Evolutionary conservation across 2,888 invertebrate genomes (phyloP).

Genomic region (Cylindroiulus punctatus): DNA sequence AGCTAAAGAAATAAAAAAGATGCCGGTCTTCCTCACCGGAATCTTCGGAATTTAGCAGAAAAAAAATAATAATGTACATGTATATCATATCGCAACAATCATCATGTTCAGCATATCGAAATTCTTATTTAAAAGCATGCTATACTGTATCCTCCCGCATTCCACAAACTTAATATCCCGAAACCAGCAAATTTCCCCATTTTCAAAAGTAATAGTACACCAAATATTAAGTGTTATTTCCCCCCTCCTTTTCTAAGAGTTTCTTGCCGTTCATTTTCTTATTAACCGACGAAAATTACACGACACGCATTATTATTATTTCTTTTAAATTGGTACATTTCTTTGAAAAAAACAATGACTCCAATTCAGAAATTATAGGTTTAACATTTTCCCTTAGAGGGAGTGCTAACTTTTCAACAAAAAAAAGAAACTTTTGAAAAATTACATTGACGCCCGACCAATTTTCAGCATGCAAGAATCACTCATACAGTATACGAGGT

Average conservation of each 20-base stretch:
- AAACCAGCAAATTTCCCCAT: slow-evolving; percentile 40
- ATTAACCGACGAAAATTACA: slow-evolving; percentile 30
- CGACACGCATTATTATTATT: slow-evolving; percentile 42
- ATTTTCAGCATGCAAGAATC: slow-evolving; percentile 47
- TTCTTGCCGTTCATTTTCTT: slow-evolving; percentile 36
- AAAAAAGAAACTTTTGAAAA: slow-evolving; percentile 13
- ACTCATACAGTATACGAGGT: slow-evolving; percentile 10
- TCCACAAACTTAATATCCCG: neutral
- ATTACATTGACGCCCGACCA: slow-evolving; percentile 40
- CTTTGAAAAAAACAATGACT: slow-evolving; percentile 4
- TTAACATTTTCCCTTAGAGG: slow-evolving; percentile 40
- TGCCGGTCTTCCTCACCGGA: neutral
- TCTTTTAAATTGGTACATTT: slow-evolving; percentile 30
- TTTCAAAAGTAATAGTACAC: slow-evolving; percentile 31
- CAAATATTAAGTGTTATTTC: neutral
- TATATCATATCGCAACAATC: neutral
- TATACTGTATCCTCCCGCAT: slow-evolving; percentile 21
- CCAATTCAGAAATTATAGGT: slow-evolving; percentile 44
- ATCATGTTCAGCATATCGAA: slow-evolving; percentile 3
- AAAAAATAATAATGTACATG: neutral
- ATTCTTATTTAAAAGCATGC: neutral
- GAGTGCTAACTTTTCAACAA: slow-evolving; percentile 22
- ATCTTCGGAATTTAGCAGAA: neutral
- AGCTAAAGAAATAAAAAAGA: neutral
- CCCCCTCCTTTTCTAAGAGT: neutral